Base-by-base conservation (phyloP, 2,888 invertebrate genomes). In the Archaeoteleia sp. region DNA sequence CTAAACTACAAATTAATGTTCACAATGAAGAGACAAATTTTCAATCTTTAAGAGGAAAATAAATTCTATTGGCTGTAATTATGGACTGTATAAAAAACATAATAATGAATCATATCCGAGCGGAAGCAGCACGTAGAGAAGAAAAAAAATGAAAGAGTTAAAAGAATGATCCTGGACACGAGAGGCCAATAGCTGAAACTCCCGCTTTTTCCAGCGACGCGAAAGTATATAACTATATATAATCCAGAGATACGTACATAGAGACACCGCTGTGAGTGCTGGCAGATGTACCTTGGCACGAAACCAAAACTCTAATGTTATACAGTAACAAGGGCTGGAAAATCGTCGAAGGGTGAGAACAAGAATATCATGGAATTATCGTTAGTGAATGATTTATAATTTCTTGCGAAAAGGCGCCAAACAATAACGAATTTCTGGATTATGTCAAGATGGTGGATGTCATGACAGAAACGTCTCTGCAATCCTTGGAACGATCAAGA, bases 261-360 rank as follows among this genome's bases (percentile, higher is more conserved):
- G 34, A 9, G 13, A 35, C 49, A 9, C 58, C 40, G 67, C 46
- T 23, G 45, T 61, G 70, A 79, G 73, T 55, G 73, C 72, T 73
- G 75, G 76, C 75, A 75, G 74, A 80, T 80, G 75, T 78, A 78
- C 74, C 73, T 79, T 82, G 81, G 82, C 80, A 75, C 62, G 65
- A 48, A 57, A 77, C 76, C 81, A 82, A 76, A 70, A 71, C 75
- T 78, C 71, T 78, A 81, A 81, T 78, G 77, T 78, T 80, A 79
- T 78, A 77, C 77, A 74, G 77, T 75, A 77, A 77, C 74, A 73
- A 70, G 63, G 66, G 61, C 68, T 57, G 54, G 66, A 71, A 67
- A 65, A 68, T 71, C 61, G 65, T 68, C 65, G 63, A 63, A 55
- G 46, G 55, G 51, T 39, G 57, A 53, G 43, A 43, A 14, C 35